Conservation (phyloP, 2,113 vertebrate genomes). For the Dendropsophus ebraccatus region DNA sequence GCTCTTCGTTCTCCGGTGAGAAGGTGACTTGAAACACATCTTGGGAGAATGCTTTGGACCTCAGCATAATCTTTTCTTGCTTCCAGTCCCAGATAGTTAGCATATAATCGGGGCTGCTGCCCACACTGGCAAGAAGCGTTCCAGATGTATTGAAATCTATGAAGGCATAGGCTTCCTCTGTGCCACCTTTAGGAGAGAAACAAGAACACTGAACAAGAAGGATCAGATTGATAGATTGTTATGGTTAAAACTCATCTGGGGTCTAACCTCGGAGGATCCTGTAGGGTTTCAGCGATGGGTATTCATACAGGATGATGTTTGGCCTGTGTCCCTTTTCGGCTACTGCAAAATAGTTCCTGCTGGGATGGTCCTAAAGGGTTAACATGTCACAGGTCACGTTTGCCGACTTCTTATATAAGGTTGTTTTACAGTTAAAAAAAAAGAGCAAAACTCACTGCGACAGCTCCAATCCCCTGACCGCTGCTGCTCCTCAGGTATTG, state of each 20-base stretch:
- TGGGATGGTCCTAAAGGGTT: constrained; percentile 78
- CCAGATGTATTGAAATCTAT: constrained; percentile 84
- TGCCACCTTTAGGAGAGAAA: constrained; percentile 79
- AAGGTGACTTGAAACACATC: constrained; percentile 90
- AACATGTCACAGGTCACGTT: background rate
- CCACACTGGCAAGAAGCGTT: constrained; percentile 84
- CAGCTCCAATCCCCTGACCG: constrained; percentile 82
- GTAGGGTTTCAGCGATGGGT: constrained; percentile 80
- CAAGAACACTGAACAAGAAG: background rate
- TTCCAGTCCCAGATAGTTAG: constrained; percentile 94
- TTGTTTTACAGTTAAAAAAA: background rate
- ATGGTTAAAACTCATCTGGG: no score
- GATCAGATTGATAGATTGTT: background rate
- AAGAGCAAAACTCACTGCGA: constrained; percentile 73
- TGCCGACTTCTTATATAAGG: background rate
- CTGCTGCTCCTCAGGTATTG: constrained; percentile 81
- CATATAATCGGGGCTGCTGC: constrained; percentile 83
- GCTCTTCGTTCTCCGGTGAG: constrained; percentile 82
- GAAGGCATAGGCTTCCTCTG: constrained; percentile 77
- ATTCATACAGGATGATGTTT: constrained; percentile 87
- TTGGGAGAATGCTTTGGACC: constrained; percentile 87
- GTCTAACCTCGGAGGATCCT: constrained; percentile 83
- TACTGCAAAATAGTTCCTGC: constrained; percentile 79
- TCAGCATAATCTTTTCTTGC: constrained; percentile 81
- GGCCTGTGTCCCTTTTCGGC: constrained; percentile 89